A percentile compares a stretch with the other conserved stretches of the same genome.
Evolutionary conservation across 2,888 invertebrate species (phyloP).

Genomic region (Eristalinus sepulchralis): DNA sequence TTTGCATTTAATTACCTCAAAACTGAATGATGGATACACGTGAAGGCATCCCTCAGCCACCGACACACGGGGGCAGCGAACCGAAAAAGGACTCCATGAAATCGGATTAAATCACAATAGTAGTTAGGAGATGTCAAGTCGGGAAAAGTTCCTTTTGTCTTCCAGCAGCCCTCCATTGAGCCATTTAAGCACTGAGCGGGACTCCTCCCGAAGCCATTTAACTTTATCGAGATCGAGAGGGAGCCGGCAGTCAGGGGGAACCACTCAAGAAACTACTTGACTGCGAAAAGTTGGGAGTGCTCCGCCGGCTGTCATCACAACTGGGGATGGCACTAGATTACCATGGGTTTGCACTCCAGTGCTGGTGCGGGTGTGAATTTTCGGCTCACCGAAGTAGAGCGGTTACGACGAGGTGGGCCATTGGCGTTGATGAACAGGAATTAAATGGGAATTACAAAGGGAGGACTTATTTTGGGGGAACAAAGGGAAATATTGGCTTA

Average conservation of each 20-base stretch:
- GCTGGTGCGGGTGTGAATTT: not conserved
- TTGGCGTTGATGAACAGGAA: not conserved
- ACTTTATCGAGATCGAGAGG: not conserved
- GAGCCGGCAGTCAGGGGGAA: not conserved
- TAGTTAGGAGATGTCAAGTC: not conserved
- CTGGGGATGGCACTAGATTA: not conserved
- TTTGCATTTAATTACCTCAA: not conserved
- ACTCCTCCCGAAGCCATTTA: not conserved
- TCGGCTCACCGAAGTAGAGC: not conserved
- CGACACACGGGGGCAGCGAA: not conserved
- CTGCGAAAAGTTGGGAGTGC: not conserved
- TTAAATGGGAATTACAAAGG: conserved; percentile 2
- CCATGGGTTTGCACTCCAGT: not conserved
- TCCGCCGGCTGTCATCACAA: not conserved
- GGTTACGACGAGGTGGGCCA: not conserved
- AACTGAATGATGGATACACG: not conserved
- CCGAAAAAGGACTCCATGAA: not conserved
- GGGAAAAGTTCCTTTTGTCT: not conserved
- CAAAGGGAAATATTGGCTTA: conserved; percentile 6
- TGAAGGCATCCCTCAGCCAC: not conserved
- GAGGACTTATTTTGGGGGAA: not conserved
- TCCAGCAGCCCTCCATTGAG: not conserved
- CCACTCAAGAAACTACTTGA: not conserved
- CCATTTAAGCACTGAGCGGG: not conserved
- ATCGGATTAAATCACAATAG: not conserved